phyloP scores from a whole-genome alignment of 1,140 invertebrate genomes.

The Sitodiplosis mosellana region DNA sequence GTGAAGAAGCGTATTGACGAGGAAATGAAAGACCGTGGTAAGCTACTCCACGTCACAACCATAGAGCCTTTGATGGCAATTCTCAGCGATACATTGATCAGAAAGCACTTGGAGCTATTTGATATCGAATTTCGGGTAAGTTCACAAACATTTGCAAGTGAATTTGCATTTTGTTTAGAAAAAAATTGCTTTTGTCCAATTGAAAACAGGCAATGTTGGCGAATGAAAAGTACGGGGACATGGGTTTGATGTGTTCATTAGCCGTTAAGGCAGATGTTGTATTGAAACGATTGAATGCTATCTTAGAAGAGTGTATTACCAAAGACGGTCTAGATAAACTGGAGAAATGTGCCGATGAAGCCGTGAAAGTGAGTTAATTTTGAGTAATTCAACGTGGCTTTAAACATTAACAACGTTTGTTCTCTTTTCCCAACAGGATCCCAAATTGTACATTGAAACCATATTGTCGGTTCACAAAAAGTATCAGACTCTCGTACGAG shows the following conservation, averaged over 20 bases:
- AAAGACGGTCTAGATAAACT: slow-evolving; percentile 83
- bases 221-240: slow-evolving; percentile 85
- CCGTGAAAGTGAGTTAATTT: slow-evolving; percentile 37
- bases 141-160: background rate
- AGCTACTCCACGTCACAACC: slow-evolving; percentile 92
- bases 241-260: slow-evolving; percentile 88
- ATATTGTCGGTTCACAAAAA: slow-evolving; percentile 96
- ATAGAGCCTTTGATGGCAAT: slow-evolving; percentile 63
- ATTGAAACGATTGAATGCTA: slow-evolving; percentile 65
- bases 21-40: slow-evolving; percentile 83
- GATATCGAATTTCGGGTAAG: slow-evolving; percentile 73
- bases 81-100: slow-evolving; percentile 91
- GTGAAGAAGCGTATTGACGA: slow-evolving; percentile 81
- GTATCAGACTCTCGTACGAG: slow-evolving; percentile 85
- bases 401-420: slow-evolving; percentile 24
- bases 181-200: background rate
- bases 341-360: slow-evolving; percentile 76
- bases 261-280: slow-evolving; percentile 87
- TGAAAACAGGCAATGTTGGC: slow-evolving; percentile 79
- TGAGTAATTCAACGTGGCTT: too few species aligned
- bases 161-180: too few species aligned
- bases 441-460: slow-evolving; percentile 92
- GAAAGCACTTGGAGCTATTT: slow-evolving; percentile 92
- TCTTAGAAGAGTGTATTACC: slow-evolving; percentile 86
- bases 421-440: slow-evolving; percentile 66